Conservation (phyloP, 2,888 invertebrate genomes). For the Callinectes sapidus region DNA sequence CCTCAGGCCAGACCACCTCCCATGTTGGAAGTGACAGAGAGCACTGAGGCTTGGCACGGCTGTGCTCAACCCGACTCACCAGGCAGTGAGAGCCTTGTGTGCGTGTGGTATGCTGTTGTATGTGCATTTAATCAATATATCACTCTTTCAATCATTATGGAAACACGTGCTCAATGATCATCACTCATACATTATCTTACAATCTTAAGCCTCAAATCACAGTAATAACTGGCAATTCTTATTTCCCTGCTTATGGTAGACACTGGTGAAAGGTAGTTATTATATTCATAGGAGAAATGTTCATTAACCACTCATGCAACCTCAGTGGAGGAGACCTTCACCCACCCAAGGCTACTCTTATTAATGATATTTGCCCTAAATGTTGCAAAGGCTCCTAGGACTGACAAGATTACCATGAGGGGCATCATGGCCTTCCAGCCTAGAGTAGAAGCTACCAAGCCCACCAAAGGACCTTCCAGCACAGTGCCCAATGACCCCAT, state of each 20-base stretch:
- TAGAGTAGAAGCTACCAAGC: constrained; percentile 76
- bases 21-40: neutral
- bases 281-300: neutral
- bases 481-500: constrained; percentile 78
- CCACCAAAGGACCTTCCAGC: constrained; percentile 77
- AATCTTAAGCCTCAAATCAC: neutral
- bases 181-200: neutral
- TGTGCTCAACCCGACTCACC: neutral
- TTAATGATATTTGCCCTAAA: constrained; percentile 47
- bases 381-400: constrained; percentile 39
- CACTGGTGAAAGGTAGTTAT: neutral
- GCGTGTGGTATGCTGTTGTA: neutral
- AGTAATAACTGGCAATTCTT: neutral
- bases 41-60: neutral
- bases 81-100: neutral
- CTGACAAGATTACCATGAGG: constrained; percentile 53
- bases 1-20: neutral
- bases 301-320: neutral
- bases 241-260: neutral
- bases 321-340: neutral
- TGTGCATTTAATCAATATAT: neutral
- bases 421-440: constrained; percentile 76
- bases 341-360: neutral
- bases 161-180: neutral
- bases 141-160: neutral